Percentiles rank a stretch among this genome's conserved stretches.
Evolutionary conservation across 2,888 invertebrate genomes (phyloP).

Genomic region (Thymelicus acteon): DNA sequence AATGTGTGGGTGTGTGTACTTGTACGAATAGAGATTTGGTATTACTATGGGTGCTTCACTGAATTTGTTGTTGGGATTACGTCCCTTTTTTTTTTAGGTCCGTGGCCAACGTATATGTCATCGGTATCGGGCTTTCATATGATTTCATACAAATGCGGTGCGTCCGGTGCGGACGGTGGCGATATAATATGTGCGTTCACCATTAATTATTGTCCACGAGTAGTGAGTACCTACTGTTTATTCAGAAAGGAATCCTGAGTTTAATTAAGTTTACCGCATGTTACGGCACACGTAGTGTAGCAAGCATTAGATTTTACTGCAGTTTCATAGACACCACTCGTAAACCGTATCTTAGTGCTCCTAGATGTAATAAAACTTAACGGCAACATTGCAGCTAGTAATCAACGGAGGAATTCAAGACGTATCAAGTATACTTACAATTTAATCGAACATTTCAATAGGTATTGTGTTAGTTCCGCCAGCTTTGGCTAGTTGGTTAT

Average conservation of each 20-base stretch:
- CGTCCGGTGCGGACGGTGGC: too few species aligned
- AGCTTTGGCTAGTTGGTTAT: too few species aligned
- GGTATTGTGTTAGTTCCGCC: not conserved
- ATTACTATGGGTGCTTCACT: too few species aligned
- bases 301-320: conserved; percentile 20
- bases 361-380: conserved; percentile 22
- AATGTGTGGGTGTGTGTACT: too few species aligned
- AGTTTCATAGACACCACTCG: conserved; percentile 11
- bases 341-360: conserved; percentile 18
- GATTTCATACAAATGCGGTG: too few species aligned
- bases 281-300: not conserved
- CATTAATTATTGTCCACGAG: too few species aligned
- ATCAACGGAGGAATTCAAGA: conserved; percentile 14
- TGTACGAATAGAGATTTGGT: too few species aligned
- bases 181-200: too few species aligned
- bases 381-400: conserved; percentile 8
- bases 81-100: too few species aligned
- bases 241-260: not conserved
- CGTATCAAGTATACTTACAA: not conserved
- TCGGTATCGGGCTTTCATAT: too few species aligned
- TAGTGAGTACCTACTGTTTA: not conserved
- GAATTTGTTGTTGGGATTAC: too few species aligned
- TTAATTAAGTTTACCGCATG: conserved; percentile 1
- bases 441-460: not conserved
- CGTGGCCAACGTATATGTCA: too few species aligned